Base-by-base conservation (phyloP, 2,113 vertebrate genomes). In the Anolis sagrei region DNA sequence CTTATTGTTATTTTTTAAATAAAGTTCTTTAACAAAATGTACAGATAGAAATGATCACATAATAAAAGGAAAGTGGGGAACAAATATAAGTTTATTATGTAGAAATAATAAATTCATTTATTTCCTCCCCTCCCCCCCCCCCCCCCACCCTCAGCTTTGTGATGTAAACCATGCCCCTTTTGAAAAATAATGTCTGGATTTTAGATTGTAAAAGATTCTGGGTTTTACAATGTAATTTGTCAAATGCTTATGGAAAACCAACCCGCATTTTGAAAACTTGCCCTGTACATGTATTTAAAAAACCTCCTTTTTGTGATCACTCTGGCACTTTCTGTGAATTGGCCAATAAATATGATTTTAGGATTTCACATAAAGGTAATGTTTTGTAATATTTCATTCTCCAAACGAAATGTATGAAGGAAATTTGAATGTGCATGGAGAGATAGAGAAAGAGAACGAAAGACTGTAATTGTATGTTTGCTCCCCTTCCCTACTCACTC, bases 321-420 rank as follows among this genome's bases (percentile, higher is more conserved):
- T 95, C 94, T 4, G 92, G 96, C 97, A 98, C 97, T 98, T 97
- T 97, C 97, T 98, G 97, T 98, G 98, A 97, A 97, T 97, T 96
- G 97, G 95, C 97, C 97, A 98, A 98, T 99, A 99, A 98, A 99
- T 96, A 97, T 96, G 95, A 97, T 97, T 98, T 98, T 98, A 96
- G 96, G 97, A 97, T 97, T 97, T 97, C 96, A 96, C 95, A 96
- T 93, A 95, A 96, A 92, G 4, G 10, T n/a, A 79, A 86, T 76
- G 78, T 91, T 84, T 29, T 83, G 64, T 82, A 86, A 87, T 92
- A 85, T 89, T 95, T 91, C 77, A 94, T 94, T 89, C 80, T 83
- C 11, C 27, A 48, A 36, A 13, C 21, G 25, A 0, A 64, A 77
- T 89, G 85, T 68, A 54, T 91, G 74, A 89, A 81, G 32, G 48